These are phyloP conservation scores for Centroberyx gerrardi DNA, from an alignment of 2,797 vertebrate species.

Conservation along the genomic window DNA sequence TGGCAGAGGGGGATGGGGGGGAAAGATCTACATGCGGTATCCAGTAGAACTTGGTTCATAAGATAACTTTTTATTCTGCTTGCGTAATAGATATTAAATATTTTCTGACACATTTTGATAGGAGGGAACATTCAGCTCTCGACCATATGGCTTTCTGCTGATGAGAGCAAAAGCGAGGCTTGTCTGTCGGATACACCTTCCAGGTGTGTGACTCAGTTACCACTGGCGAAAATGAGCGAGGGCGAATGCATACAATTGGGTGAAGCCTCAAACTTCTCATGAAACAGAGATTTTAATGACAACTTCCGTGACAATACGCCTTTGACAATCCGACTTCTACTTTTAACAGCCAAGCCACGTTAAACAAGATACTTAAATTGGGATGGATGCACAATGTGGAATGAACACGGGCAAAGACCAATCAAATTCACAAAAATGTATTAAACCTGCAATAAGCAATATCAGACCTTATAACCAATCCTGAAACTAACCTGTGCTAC, in stretches of 20 bases:
- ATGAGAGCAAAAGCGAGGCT: constrained; percentile 52
- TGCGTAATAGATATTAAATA: constrained; percentile 32
- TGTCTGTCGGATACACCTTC: neutral
- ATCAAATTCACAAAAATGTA: constrained; percentile 3
- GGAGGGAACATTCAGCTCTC: constrained; percentile 54
- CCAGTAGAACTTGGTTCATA: constrained; percentile 2
- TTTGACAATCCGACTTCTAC: constrained; percentile 1
- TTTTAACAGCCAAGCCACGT: constrained; percentile 1
- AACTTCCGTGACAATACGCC: neutral
- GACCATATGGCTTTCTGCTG: constrained; percentile 60
- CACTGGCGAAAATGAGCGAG: constrained; percentile 31
- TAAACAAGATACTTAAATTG: neutral
- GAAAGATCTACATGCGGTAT: constrained; percentile 13
- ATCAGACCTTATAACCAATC: too few relatives aligned
- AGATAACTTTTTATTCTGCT: constrained; percentile 34
- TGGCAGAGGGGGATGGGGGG: neutral
- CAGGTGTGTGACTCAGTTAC: constrained; percentile 38
- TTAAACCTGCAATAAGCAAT: neutral
- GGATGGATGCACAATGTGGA: neutral
- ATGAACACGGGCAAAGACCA: constrained; percentile 11
- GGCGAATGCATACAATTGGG: constrained; percentile 13
- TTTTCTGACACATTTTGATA: constrained; percentile 66
- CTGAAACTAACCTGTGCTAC: too few relatives aligned
- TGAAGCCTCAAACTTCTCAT: constrained; percentile 23
- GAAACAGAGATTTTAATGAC: constrained; percentile 5